A percentile compares a stretch with the other conserved stretches of the same genome.
Evolutionary conservation across 1,140 invertebrate genomes (phyloP).

Genomic region (Drosophila orena): DNA sequence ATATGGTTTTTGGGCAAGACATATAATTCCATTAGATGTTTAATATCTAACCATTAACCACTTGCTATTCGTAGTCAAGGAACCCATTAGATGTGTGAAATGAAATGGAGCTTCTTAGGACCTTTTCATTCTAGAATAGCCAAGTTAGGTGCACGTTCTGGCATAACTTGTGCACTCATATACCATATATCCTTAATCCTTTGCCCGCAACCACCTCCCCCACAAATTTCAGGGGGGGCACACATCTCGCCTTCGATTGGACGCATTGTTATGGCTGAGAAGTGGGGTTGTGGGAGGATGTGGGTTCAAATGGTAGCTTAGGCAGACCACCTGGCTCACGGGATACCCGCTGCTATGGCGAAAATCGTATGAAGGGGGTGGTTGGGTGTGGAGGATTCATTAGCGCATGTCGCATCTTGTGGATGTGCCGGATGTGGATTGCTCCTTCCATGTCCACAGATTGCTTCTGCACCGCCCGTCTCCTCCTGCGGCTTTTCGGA

Average conservation of each 20-base stretch:
- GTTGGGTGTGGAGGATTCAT: too few species aligned
- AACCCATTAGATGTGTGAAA: not conserved
- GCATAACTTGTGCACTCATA: not conserved
- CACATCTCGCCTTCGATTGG: slow-evolving; percentile 42
- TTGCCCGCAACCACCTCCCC: not conserved
- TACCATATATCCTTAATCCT: not conserved
- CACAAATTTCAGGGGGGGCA: slow-evolving; percentile 9
- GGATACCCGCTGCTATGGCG: too few species aligned
- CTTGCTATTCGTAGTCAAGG: too few species aligned
- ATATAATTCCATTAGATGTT: too few species aligned
- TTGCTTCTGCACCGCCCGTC: too few species aligned
- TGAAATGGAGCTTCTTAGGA: too few species aligned
- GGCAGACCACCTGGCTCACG: slow-evolving; percentile 19
- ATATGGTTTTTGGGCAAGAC: too few species aligned
- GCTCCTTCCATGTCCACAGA: not conserved
- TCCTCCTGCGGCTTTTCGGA: slow-evolving; percentile 14
- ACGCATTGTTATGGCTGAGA: slow-evolving; percentile 22
- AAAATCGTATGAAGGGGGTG: too few species aligned
- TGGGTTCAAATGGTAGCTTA: slow-evolving; percentile 40
- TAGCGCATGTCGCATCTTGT: slow-evolving; percentile 54
- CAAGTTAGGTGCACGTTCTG: not conserved
- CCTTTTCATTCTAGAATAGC: not conserved
- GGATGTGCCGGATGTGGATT: slow-evolving; percentile 35
- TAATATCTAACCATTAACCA: too few species aligned
- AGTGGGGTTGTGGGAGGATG: not conserved